Base-by-base conservation (phyloP, 2,113 vertebrate species). In the Stegastes partitus region DNA sequence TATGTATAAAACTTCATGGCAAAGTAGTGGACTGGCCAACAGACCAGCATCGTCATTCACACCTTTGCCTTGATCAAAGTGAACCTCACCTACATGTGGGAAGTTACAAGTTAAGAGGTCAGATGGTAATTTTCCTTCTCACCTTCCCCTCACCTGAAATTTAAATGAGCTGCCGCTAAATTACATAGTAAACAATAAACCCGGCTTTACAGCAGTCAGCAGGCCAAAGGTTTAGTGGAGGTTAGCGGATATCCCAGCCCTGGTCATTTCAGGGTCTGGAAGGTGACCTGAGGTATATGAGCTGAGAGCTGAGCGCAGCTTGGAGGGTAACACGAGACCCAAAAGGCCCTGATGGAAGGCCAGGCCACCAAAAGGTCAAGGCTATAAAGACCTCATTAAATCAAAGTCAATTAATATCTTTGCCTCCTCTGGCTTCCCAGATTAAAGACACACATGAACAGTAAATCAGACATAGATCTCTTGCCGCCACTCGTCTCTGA, bases 321-420 rank as follows among this genome's bases (percentile, higher is more conserved):
- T 58, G 11, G 9, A 79, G 25, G 39, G 85, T 82, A 91, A 93
- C 75, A 39, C 4, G 31, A 93, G 42, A 89, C 28, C 34, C 53
- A 15, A 14, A 57, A 3, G 39, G 59, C 56, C 58, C n/a, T 63
- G 53, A 66, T 68, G 34, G 44, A 75, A 66, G 74, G 25, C 23
- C 25, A 59, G 61, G 76, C 85, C 83, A 77, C 37, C 0, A 23
- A 78, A 77, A 77, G 83, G 77, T 90, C 75, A 91, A 72, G 44
- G n/a, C 83, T 63, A 74, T 90, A 84, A 87, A 88, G 81, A 55
- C 49, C 47, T 49, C 51, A 72, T 83, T 89, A 87, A 86, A 91
- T 91, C 82, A 85, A 83, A 91, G 82, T 88, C 74, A 79, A 83
- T 92, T 84, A 85, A 86, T 73, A 80, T 55, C 31, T 79, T 59